These are phyloP conservation scores for Sinocyclocheilus anshuiensis DNA, from an alignment of 2,113 vertebrate species.

Conservation along the genomic window DNA sequence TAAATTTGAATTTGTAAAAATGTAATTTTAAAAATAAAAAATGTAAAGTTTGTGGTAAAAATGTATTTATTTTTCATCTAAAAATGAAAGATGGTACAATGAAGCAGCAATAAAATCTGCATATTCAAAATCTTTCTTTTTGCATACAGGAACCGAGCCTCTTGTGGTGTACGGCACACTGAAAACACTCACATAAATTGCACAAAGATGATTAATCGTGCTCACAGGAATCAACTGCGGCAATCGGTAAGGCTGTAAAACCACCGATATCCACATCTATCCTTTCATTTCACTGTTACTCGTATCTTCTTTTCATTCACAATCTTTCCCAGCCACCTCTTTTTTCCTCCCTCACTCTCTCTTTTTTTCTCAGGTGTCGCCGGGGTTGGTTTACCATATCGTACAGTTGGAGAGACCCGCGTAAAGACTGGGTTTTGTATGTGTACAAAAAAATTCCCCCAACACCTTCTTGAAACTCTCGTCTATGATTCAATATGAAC, in stretches of 20 bases:
- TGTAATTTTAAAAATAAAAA: background rate
- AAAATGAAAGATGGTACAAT: background rate
- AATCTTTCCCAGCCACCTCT: conserved; percentile 27
- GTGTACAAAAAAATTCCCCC: conserved; percentile 28
- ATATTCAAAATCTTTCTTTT: background rate
- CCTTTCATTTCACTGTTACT: conserved; percentile 51
- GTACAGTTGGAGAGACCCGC: conserved; percentile 54
- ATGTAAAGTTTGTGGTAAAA: background rate
- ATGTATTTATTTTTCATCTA: background rate
- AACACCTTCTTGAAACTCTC: conserved; percentile 45
- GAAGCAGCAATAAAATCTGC: background rate
- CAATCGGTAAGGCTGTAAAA: background rate
- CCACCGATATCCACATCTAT: conserved; percentile 7
- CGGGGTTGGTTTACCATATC: conserved; percentile 62
- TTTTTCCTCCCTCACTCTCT: conserved; percentile 49
- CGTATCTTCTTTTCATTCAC: conserved; percentile 50
- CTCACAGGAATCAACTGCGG: background rate
- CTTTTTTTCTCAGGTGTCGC: conserved; percentile 60
- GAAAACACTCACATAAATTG: background rate
- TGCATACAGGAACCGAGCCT: background rate
- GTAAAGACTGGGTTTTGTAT: conserved; percentile 33
- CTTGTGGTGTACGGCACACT: background rate
- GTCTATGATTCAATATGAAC: conserved; percentile 50
- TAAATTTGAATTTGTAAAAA: background rate
- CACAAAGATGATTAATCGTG: background rate